Evolutionary conservation across 1,140 invertebrate species (phyloP).

Genomic region (Calliopsis andreniformis): DNA sequence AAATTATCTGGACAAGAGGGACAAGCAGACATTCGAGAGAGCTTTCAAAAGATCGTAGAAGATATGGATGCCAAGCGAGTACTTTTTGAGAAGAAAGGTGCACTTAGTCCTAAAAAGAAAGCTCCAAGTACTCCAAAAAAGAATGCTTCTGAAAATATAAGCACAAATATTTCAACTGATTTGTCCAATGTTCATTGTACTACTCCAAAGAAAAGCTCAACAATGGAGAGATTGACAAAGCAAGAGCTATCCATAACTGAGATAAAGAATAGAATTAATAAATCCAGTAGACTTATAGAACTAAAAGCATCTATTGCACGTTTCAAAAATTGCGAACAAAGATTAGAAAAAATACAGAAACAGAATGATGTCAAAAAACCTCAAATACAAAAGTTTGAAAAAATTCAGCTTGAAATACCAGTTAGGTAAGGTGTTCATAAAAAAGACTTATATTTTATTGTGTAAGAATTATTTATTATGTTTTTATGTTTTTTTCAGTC

Average conservation of each 20-base stretch:
- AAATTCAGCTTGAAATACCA: slow-evolving; percentile 88
- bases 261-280: slow-evolving; percentile 84
- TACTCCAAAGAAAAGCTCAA: slow-evolving; percentile 75
- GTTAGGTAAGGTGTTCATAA: slow-evolving; percentile 82
- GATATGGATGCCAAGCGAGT: slow-evolving; percentile 69
- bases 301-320: slow-evolving; percentile 84
- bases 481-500: slow-evolving; percentile 75
- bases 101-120: slow-evolving; percentile 75
- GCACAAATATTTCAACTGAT: not conserved
- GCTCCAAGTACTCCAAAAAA: slow-evolving; percentile 62
- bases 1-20: slow-evolving; percentile 64
- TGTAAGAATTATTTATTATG: not conserved
- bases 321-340: slow-evolving; percentile 81
- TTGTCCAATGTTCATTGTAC: slow-evolving; percentile 51
- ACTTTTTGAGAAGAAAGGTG: slow-evolving; percentile 76
- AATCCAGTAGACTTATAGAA: slow-evolving; percentile 85
- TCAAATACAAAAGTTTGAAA: slow-evolving; percentile 86
- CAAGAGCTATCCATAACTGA: slow-evolving; percentile 84
- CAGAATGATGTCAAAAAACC: slow-evolving; percentile 73
- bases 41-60: slow-evolving; percentile 72
- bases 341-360: slow-evolving; percentile 79
- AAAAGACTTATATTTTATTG: slow-evolving; percentile 13
- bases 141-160: not conserved
- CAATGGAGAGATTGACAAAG: slow-evolving; percentile 79
- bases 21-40: slow-evolving; percentile 75